Evolutionary conservation across 1,140 invertebrate genomes (phyloP), one percentile per base, ranked within the genome.

Genomic region (Drosophila lacertosa): DNA sequence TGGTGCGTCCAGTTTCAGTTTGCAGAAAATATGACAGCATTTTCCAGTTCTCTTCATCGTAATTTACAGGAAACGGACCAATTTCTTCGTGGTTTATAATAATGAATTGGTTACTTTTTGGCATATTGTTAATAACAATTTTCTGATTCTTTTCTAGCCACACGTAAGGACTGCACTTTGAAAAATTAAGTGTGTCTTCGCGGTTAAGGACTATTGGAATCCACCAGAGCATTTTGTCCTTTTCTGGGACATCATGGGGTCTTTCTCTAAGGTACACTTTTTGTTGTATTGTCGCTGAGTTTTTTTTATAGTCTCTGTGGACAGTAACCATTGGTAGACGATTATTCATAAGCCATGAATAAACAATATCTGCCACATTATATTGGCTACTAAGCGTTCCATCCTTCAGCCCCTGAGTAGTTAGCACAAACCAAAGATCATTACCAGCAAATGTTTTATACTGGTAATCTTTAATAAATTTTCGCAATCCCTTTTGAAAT

Each of bases 61-160:
- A 97, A 77, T 97, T 97, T 0, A 97, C 96, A 4, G 95, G 94
- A 84, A 95, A 97, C 55, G 96, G 95, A 1, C 95, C 95, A 74
- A 96, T 95, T 91, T 96, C 95, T 66, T 96, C 95, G n/a, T 95
- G 95, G 91, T 96, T 96, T 0, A 96, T 92, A 37, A 96, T 94
- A 42, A 96, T 93, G 68, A 96, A 96, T 24, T 93, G 76, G 15
- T 95, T 89, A 16, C 91, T 91, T 9, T 75, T 70, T 1, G 94
- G 93, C 74, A 94, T 86, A 60, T 94, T 90, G 2, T 77, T 84
- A 3, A 95, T 51, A 26, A 81, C 91, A 10, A 93, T 79, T 57
- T 93, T 91, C 45, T 90, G 91, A n/a, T 92, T 89, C 47, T 92
- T 92, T 67, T 92, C 92, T 91, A 95, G 93, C 95, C 95, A 95